phyloP scores from a whole-genome alignment of 2,888 invertebrate genomes.

The Apamea sordens region DNA sequence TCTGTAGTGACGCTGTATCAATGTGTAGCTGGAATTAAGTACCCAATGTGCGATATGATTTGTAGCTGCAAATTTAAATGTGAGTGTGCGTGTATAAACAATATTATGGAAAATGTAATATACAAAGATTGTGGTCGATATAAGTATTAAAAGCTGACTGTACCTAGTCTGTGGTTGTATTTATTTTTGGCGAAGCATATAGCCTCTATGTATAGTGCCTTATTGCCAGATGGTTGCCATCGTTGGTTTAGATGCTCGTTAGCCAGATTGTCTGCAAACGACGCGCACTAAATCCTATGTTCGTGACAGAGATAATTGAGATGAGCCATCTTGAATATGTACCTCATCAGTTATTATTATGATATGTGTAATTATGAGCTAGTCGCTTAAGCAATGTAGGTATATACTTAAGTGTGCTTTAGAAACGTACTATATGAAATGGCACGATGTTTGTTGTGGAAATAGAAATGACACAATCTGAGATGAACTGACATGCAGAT shows the following conservation, averaged over 20 bases:
- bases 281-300: constrained; percentile 56
- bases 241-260: constrained; percentile 60
- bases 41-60: neutral
- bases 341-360: constrained; percentile 64
- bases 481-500: neutral
- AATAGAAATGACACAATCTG: constrained; percentile 1
- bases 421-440: constrained; percentile 6
- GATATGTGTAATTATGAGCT: constrained; percentile 56
- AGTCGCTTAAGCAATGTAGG: constrained; percentile 40
- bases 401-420: constrained; percentile 16
- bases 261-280: constrained; percentile 58
- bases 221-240: constrained; percentile 48
- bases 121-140: neutral
- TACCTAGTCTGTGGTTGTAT: neutral
- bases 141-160: neutral
- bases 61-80: neutral
- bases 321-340: constrained; percentile 58
- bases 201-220: constrained; percentile 13
- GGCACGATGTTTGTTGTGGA: constrained; percentile 8
- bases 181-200: neutral
- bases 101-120: neutral
- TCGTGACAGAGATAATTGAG: constrained; percentile 69
- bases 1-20: neutral
- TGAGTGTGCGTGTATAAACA: neutral
- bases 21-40: neutral